phyloP scores from a whole-genome alignment of 1,140 invertebrate genomes.

The Saccostrea cuccullata region DNA sequence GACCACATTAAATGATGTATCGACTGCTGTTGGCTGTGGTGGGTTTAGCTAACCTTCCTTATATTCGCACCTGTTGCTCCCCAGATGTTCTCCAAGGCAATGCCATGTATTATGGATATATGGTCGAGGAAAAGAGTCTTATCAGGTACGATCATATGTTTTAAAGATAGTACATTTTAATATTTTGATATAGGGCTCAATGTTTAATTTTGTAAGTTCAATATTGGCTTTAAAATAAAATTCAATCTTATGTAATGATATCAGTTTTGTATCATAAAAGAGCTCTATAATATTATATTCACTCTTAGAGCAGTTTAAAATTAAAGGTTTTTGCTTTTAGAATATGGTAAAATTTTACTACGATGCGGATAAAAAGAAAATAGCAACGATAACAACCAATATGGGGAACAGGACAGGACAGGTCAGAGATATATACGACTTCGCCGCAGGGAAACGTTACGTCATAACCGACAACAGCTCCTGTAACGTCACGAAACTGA shows the following conservation, averaged over 20 bases:
- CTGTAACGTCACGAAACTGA: not conserved
- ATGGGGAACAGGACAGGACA: not conserved
- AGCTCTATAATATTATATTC: too few species aligned
- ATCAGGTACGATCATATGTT: not conserved
- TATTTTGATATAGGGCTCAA: too few species aligned
- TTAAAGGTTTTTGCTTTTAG: not conserved
- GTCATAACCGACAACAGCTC: not conserved
- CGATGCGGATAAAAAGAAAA: not conserved
- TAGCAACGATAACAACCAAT: not conserved
- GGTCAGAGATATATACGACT: not conserved
- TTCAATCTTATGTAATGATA: too few species aligned
- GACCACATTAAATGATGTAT: not conserved
- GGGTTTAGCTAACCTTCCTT: not conserved
- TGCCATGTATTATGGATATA: not conserved
- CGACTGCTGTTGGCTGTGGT: not conserved
- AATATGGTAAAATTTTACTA: conserved; percentile 4
- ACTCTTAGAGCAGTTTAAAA: not conserved
- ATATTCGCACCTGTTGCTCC: not conserved
- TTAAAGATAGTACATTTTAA: not conserved
- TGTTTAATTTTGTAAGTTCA: too few species aligned
- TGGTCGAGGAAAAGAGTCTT: not conserved
- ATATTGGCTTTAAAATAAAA: too few species aligned
- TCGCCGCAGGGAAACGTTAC: not conserved
- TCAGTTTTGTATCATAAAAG: too few species aligned
- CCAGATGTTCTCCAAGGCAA: not conserved